A percentile compares a stretch with the other conserved stretches of the same genome.
Evolutionary conservation across 1,140 invertebrate species (phyloP).

Genomic region (Stegodyphus mimosarum): DNA sequence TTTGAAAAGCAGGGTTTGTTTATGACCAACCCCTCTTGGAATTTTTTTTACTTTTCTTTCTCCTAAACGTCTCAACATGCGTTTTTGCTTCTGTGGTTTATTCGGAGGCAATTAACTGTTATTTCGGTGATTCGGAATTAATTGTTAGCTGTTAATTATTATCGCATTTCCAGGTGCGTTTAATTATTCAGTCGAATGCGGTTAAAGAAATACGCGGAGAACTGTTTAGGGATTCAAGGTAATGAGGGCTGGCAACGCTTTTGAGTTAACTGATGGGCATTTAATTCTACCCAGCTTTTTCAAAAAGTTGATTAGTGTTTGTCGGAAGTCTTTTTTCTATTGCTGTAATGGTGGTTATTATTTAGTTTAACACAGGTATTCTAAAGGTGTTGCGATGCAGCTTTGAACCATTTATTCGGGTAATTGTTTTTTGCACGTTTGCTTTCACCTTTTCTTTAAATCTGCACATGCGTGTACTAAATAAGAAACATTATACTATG

Average conservation of each 20-base stretch:
- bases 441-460: too few species aligned
- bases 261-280: conserved; percentile 23
- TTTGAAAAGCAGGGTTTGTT: not conserved
- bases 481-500: too few species aligned
- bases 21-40: not conserved
- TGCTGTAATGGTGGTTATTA: too few species aligned
- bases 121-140: conserved; percentile 29
- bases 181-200: conserved; percentile 51
- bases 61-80: not conserved
- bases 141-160: conserved; percentile 56
- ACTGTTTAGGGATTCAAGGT: conserved; percentile 34
- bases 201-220: conserved; percentile 1
- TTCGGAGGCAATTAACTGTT: not conserved
- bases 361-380: too few species aligned
- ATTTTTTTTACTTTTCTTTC: not conserved
- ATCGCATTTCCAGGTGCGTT: not conserved
- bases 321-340: too few species aligned
- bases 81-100: not conserved
- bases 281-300: conserved; percentile 16
- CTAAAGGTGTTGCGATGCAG: too few species aligned
- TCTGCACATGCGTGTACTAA: too few species aligned
- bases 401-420: too few species aligned
- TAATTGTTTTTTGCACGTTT: too few species aligned
- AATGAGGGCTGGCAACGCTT: conserved; percentile 19
- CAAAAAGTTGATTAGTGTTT: not conserved